Conservation (phyloP, 2,888 invertebrate species). For the Pristionchus exspectatus region DNA sequence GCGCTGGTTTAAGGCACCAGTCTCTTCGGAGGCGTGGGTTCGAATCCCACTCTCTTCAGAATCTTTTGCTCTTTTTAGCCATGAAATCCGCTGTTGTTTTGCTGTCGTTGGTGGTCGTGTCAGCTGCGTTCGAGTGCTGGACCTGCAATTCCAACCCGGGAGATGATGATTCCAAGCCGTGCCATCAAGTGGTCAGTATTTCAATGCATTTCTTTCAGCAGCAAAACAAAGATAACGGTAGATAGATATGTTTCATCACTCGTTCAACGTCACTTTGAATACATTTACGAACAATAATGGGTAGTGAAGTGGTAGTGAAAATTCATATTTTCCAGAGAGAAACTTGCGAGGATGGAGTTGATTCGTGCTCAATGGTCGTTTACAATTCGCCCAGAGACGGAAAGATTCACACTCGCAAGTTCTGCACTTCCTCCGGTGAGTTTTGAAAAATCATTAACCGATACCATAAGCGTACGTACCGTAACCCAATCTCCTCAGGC, state of each 20-base stretch:
- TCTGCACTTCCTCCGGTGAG: conserved; percentile 49
- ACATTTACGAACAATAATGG: not conserved
- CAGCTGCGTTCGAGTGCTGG: conserved; percentile 54
- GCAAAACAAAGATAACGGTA: too few relatives aligned
- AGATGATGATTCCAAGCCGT: conserved; percentile 47
- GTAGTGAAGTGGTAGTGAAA: too few relatives aligned
- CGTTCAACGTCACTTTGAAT: not conserved
- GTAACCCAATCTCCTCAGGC: conserved; percentile 22
- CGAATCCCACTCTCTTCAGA: conserved; percentile 85
- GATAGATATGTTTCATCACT: not conserved
- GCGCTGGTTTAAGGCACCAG: conserved; percentile 94
- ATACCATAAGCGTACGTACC: not conserved
- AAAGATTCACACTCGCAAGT: conserved; percentile 50
- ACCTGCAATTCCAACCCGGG: conserved; percentile 53
- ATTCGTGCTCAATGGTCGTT: conserved; percentile 52
- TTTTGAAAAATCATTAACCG: not conserved
- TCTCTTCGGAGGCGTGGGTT: conserved; percentile 90
- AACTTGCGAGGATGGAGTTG: conserved; percentile 38
- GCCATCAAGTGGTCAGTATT: conserved; percentile 42
- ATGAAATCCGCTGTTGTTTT: conserved; percentile 9
- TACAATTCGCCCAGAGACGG: conserved; percentile 49
- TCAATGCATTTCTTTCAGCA: not conserved
- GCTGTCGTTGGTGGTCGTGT: conserved; percentile 37
- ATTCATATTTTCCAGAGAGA: conserved; percentile 25
- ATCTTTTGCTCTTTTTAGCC: conserved; percentile 53